Evolutionary conservation across 2,888 invertebrate genomes (phyloP), one percentile per base, ranked within the genome.

Genomic region (Perizoma affinitatum): DNA sequence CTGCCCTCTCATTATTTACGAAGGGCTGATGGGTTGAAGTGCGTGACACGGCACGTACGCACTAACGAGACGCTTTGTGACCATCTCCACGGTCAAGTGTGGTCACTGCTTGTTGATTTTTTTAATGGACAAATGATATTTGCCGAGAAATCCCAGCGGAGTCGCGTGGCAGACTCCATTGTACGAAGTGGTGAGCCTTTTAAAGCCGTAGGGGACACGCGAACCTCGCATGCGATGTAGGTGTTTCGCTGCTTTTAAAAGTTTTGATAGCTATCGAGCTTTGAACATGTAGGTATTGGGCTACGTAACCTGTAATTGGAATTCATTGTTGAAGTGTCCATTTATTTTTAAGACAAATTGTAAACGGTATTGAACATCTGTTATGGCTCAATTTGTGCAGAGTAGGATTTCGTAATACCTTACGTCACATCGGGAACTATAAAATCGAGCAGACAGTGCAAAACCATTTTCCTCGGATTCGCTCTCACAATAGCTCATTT

Each of bases 11-110:
- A 92, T 91, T 92, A 92, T 91, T 92, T 92, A 90, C 88, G 90
- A 90, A 90, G 91, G 90, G 88, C 90, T 87, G 88, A 87, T 86
- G 86, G 87, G 79, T 58, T 89, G 87, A 87, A 88, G 90, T 88
- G 89, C 87, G 90, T 88, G 92, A 90, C 89, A 85, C 87, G 90
- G 90, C 92, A 92, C 92, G 92, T 92, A 84, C 88, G 66, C 85
- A 83, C 90, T 93, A 93, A 93, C 92, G 92, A 93, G 92, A 91
- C 87, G 89, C 87, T 91, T 92, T 92, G 92, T 92, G 91, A 88
- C 88, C 90, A 87, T 87, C 90, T 84, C 81, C 78, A 76, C 74
- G 66, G 68, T 86, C 83, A 77, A 84, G 85, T 82, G 87, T 87
- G 90, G 90, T 88, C 90, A 89, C 80, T 79, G 81, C 80, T 86